Evolutionary conservation across 2,113 vertebrate species (phyloP).

Genomic region (Podiceps cristatus): DNA sequence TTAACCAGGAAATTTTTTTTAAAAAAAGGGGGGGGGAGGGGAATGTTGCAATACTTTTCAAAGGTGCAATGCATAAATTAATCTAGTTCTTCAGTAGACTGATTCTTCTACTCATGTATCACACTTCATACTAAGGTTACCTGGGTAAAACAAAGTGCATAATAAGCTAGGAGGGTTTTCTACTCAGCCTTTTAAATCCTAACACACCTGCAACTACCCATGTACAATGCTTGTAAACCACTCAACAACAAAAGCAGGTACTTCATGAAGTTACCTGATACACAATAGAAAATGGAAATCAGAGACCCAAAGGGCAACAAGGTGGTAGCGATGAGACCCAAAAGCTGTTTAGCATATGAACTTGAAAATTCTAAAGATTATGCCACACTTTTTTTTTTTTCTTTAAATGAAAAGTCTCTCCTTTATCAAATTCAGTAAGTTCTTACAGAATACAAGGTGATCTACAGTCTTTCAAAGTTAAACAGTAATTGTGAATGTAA

Average conservation of each 20-base stretch:
- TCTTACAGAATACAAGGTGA: background rate
- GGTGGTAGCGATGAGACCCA: background rate
- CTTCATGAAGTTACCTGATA: background rate
- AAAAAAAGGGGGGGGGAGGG: background rate
- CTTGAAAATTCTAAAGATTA: background rate
- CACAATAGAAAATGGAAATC: background rate
- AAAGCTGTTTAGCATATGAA: background rate
- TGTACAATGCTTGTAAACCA: fast-evolving
- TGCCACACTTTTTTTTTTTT: background rate
- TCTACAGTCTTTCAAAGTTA: background rate
- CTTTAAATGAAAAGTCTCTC: background rate
- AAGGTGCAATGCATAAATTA: background rate
- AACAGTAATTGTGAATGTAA: background rate
- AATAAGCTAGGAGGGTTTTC: background rate
- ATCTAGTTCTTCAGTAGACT: background rate
- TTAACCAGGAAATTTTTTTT: background rate
- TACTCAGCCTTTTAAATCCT: background rate
- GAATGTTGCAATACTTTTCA: background rate
- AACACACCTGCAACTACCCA: background rate
- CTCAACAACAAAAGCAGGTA: background rate
- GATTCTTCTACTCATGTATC: background rate
- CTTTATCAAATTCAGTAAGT: background rate
- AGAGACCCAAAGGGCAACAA: background rate
- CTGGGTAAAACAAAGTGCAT: background rate
- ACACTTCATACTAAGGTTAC: background rate